Evolutionary conservation across 1,140 invertebrate species (phyloP).

Genomic region (Macrobrachium rosenbergii): DNA sequence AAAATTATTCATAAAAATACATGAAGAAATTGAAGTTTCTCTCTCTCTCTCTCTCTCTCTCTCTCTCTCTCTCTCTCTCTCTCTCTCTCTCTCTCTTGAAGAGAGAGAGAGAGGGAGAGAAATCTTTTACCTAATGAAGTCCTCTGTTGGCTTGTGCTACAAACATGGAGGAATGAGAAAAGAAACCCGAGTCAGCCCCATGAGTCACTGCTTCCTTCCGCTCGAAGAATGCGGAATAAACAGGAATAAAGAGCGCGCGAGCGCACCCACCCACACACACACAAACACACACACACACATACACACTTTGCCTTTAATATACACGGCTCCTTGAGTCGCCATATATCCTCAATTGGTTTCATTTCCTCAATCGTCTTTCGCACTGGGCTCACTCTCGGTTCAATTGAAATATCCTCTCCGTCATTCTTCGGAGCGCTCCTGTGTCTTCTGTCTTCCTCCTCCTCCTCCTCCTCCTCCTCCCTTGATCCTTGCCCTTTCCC

Average conservation of each 20-base stretch:
- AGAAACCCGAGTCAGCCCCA: no score
- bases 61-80: conserved; percentile 11
- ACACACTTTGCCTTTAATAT: not conserved
- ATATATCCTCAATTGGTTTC: not conserved
- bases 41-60: conserved; percentile 12
- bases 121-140: no score
- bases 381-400: no score
- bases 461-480: not conserved
- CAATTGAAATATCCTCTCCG: no score
- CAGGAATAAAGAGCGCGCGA: not conserved
- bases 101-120: no score
- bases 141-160: no score
- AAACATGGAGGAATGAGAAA: no score
- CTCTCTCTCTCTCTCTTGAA: not conserved
- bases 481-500: not conserved
- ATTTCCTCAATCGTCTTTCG: not conserved
- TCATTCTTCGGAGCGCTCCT: not conserved
- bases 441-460: not conserved
- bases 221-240: not conserved
- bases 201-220: no score
- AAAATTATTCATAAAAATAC: not conserved
- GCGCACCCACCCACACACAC: not conserved
- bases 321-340: no score
- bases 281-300: conserved; percentile 14
- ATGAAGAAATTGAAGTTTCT: not conserved